A percentile compares a stretch with the other conserved stretches of the same genome.
phyloP scores from a whole-genome alignment of 1,140 invertebrate genomes.

The Globodera ellingtonae region DNA sequence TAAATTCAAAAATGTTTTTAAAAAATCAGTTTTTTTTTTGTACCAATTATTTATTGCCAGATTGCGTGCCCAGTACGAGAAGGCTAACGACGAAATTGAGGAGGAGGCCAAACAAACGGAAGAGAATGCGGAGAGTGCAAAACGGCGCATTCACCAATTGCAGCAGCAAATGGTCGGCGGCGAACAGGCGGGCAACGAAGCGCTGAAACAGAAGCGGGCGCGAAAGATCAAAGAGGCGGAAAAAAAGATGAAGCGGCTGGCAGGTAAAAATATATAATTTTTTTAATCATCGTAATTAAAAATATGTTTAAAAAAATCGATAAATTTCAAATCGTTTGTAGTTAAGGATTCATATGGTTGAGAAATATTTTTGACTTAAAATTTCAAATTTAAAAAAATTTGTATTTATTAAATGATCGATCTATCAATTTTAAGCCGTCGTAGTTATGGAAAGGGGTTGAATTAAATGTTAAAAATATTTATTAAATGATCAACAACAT shows the following conservation, averaged over 20 bases:
- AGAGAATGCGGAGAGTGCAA: constrained; percentile 35
- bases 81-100: constrained; percentile 68
- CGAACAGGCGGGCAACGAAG: constrained; percentile 75
- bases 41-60: constrained; percentile 18
- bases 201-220: constrained; percentile 71
- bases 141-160: constrained; percentile 71
- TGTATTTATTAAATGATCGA: no score
- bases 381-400: neutral
- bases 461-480: constrained; percentile 17
- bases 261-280: constrained; percentile 56
- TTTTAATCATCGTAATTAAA: no score
- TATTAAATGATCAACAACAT: no score
- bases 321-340: no score
- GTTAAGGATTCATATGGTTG: neutral
- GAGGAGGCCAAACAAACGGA: constrained; percentile 5
- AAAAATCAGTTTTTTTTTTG: neutral
- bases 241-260: constrained; percentile 70
- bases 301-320: no score
- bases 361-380: constrained; percentile 10
- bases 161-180: constrained; percentile 77
- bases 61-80: constrained; percentile 71
- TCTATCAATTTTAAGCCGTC: no score
- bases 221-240: constrained; percentile 76
- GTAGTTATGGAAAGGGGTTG: no score
- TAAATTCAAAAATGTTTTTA: no score